Conservation (phyloP, 2,113 vertebrate species). For the Sinocyclocheilus rhinocerous region DNA sequence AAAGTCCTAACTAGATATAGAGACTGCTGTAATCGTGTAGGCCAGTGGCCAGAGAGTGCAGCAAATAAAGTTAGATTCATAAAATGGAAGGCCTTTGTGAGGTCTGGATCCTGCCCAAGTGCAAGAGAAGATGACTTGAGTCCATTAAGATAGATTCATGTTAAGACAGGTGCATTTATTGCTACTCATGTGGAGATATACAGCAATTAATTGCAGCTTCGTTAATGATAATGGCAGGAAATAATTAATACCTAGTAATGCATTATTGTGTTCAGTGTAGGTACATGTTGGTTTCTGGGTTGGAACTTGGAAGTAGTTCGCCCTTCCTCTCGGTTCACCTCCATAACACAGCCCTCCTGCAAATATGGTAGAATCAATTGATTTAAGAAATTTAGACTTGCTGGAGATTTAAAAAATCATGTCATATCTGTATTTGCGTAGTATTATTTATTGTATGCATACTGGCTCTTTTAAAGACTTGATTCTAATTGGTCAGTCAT, state of each 20-base stretch:
- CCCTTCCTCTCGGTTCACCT: background rate
- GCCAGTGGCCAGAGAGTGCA: conserved; percentile 65
- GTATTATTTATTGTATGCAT: too few species aligned
- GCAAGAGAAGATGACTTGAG: conserved; percentile 12
- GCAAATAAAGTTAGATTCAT: conserved; percentile 70
- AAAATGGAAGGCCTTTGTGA: conserved; percentile 67
- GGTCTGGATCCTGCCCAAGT: conserved; percentile 1
- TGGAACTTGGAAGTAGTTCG: background rate
- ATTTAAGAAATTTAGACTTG: background rate
- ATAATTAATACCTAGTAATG: background rate
- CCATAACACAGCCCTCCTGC: background rate
- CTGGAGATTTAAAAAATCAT: background rate
- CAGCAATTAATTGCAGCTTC: background rate
- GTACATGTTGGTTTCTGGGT: background rate
- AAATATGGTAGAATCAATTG: background rate
- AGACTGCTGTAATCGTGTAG: conserved; percentile 57
- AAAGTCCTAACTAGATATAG: conserved; percentile 68
- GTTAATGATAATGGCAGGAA: background rate
- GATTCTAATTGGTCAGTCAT: background rate
- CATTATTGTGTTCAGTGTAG: background rate
- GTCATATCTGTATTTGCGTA: background rate
- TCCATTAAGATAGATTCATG: background rate
- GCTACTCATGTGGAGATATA: background rate
- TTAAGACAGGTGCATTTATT: background rate
- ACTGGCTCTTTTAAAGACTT: too few species aligned